A percentile compares a stretch with the other conserved stretches of the same genome.
phyloP scores from a whole-genome alignment of 2,113 vertebrate genomes.

The Ptyas mucosa region DNA sequence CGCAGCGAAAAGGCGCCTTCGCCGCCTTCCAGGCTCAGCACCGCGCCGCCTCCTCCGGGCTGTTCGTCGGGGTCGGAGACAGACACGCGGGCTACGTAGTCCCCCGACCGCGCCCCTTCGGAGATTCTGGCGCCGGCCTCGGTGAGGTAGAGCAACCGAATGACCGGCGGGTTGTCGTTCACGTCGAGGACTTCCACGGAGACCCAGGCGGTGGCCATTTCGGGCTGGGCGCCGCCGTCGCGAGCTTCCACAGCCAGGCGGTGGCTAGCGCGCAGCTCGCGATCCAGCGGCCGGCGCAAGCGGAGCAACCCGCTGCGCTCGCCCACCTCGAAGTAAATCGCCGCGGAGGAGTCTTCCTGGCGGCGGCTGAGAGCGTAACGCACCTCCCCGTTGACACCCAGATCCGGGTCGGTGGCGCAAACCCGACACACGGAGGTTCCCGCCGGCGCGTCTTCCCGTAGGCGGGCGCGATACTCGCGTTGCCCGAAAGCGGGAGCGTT shows the following conservation, averaged over 20 bases:
- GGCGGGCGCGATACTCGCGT: conserved; percentile 72
- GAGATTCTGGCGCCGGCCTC: conserved; percentile 79
- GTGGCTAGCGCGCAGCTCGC: conserved; percentile 76
- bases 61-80: conserved; percentile 81
- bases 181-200: conserved; percentile 81
- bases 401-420: conserved; percentile 80
- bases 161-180: conserved; percentile 85
- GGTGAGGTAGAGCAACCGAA: conserved; percentile 82
- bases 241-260: conserved; percentile 81
- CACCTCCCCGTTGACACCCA: conserved; percentile 77
- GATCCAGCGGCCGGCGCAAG: conserved; percentile 79
- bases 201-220: conserved; percentile 78
- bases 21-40: conserved; percentile 57
- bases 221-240: conserved; percentile 80
- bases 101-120: conserved; percentile 75
- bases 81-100: conserved; percentile 84
- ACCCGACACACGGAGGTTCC: conserved; percentile 77
- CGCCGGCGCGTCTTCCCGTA: conserved; percentile 75
- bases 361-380: conserved; percentile 76
- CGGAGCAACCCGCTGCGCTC: conserved; percentile 75
- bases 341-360: conserved; percentile 64
- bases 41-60: conserved; percentile 19
- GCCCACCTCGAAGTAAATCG: conserved; percentile 74
- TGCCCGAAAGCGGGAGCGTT: conserved; percentile 83
- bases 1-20: conserved; percentile 55